Percentiles rank a stretch among this genome's conserved stretches.
Conservation (phyloP, 2,113 vertebrate species). For the Mirounga angustirostris region DNA sequence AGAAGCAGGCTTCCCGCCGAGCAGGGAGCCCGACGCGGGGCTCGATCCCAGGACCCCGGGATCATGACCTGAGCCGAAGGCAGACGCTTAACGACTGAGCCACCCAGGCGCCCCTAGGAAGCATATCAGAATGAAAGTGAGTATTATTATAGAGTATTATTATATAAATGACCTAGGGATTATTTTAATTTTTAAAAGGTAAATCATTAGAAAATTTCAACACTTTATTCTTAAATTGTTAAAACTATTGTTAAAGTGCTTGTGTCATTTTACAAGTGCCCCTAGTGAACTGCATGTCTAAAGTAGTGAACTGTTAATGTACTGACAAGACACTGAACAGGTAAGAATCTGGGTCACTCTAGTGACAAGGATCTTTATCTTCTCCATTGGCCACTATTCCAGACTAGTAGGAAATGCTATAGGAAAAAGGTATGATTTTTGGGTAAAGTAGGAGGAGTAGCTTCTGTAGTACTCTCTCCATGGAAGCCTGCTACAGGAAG, state of each 20-base stretch:
- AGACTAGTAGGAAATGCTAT: not conserved
- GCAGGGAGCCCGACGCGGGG: too few relatives aligned
- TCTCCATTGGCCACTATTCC: not conserved
- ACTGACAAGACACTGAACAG: not conserved
- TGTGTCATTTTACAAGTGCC: not conserved
- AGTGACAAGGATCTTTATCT: not conserved
- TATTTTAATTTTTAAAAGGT: not conserved
- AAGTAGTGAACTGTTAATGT: not conserved
- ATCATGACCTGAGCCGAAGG: too few relatives aligned
- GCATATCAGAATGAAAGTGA: not conserved
- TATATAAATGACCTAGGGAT: not conserved
- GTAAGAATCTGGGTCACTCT: not conserved
- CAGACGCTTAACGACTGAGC: too few relatives aligned
- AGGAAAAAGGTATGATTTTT: not conserved
- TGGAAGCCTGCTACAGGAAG: not conserved
- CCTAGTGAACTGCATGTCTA: not conserved
- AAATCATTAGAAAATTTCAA: not conserved
- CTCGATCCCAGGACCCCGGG: too few relatives aligned
- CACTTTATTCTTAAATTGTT: not conserved
- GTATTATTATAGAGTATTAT: not conserved
- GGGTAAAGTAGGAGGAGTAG: not conserved
- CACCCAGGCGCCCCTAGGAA: too few relatives aligned
- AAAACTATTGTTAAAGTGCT: not conserved
- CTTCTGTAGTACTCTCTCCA: not conserved
- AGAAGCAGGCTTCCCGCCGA: too few relatives aligned